A percentile compares a stretch with the other conserved stretches of the same genome.
phyloP scores from a whole-genome alignment of 2,888 invertebrate genomes.

The Lepidocyrtoides sp. region DNA sequence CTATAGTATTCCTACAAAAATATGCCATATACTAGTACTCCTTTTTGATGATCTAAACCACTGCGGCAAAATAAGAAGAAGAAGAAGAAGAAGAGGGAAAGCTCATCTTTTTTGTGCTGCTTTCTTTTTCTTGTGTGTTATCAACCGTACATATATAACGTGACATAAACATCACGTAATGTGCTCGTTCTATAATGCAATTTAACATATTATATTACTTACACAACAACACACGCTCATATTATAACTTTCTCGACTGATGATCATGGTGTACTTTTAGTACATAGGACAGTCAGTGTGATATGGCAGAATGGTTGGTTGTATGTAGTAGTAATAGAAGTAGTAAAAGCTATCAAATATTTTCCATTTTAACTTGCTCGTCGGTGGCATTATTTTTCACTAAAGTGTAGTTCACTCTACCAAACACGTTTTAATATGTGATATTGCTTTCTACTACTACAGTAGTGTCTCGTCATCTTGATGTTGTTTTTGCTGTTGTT shows the following conservation, averaged over 20 bases:
- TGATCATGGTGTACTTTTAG: constrained; percentile 15
- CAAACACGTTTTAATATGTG: constrained; percentile 21
- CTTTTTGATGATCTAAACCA: constrained; percentile 53
- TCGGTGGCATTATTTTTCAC: constrained; percentile 28
- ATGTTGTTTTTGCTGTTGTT: constrained; percentile 24
- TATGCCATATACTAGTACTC: neutral
- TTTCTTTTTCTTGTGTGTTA: constrained; percentile 40
- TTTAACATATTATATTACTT: constrained; percentile 63
- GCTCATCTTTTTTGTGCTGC: constrained; percentile 45
- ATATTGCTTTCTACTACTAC: constrained; percentile 53
- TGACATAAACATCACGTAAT: constrained; percentile 75
- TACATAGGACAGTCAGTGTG: constrained; percentile 20
- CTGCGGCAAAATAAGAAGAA: constrained; percentile 47
- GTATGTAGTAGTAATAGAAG: neutral
- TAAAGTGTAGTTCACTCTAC: neutral
- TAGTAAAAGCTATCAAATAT: constrained; percentile 68
- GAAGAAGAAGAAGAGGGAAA: constrained; percentile 14
- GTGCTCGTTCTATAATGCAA: constrained; percentile 67
- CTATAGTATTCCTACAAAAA: neutral
- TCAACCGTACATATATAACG: constrained; percentile 64
- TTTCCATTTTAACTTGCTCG: constrained; percentile 65
- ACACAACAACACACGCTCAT: constrained; percentile 12
- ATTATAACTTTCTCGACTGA: constrained; percentile 39
- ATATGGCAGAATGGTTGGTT: neutral
- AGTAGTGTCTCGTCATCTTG: constrained; percentile 36